A percentile compares a stretch with the other conserved stretches of the same genome.
Evolutionary conservation across 2,888 invertebrate species (phyloP).

Genomic region (Laothoe populi): DNA sequence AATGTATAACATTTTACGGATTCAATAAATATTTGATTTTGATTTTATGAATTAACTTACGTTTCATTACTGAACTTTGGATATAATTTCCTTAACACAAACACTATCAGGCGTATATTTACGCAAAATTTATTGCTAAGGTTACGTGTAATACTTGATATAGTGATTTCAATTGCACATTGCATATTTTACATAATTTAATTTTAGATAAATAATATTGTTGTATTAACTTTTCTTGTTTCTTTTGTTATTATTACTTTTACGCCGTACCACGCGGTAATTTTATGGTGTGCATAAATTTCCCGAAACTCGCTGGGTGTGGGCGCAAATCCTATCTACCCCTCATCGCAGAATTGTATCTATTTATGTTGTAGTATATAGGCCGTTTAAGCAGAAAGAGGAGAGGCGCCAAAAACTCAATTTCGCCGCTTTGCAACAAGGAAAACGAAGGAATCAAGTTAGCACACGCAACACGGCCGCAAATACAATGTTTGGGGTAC

Average conservation of each 20-base stretch:
- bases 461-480: constrained; percentile 41
- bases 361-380: constrained; percentile 33
- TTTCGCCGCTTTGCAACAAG: constrained; percentile 47
- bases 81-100: no score
- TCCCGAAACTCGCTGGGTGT: constrained; percentile 39
- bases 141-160: no score
- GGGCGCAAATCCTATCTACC: constrained; percentile 35
- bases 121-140: no score
- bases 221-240: not conserved
- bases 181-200: no score
- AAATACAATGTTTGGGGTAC: constrained; percentile 12
- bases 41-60: no score
- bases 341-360: not conserved
- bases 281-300: constrained; percentile 45
- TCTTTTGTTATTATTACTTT: constrained; percentile 13
- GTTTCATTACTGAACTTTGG: no score
- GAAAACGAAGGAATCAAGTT: constrained; percentile 50
- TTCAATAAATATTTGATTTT: no score
- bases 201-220: no score
- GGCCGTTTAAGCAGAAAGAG: constrained; percentile 42
- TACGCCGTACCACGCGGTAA: constrained; percentile 39
- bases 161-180: no score
- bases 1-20: no score
- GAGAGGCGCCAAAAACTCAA: constrained; percentile 49
- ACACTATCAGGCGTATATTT: no score